A percentile compares a stretch with the other conserved stretches of the same genome.
Conservation (phyloP, 1,140 invertebrate species). For the Eueides isabella region DNA sequence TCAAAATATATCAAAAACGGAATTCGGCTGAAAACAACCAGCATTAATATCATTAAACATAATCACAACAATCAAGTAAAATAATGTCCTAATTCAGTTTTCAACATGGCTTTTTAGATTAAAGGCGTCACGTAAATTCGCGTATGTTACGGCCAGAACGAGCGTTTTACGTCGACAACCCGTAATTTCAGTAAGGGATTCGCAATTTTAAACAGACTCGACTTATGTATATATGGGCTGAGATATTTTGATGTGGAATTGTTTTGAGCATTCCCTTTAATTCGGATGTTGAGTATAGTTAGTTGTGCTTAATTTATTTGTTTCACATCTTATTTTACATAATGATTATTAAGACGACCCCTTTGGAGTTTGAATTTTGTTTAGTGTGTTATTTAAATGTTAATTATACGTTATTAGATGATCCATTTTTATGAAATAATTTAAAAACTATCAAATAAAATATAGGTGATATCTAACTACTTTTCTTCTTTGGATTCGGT, state of each 20-base stretch:
- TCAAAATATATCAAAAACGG: not conserved
- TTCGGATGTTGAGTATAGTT: not conserved
- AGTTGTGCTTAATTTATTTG: not conserved
- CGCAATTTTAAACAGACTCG: slow-evolving; percentile 18
- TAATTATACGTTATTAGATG: no score
- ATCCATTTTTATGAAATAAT: no score
- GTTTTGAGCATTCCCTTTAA: slow-evolving; percentile 2
- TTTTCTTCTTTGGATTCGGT: no score
- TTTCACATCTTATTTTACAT: not conserved
- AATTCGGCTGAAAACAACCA: not conserved
- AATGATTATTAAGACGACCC: not conserved
- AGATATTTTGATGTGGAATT: slow-evolving; percentile 8
- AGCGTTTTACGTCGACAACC: slow-evolving; percentile 17
- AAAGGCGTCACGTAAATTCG: slow-evolving; percentile 19
- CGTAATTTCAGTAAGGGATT: slow-evolving; percentile 24
- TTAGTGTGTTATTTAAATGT: no score
- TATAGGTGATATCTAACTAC: no score
- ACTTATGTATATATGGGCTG: slow-evolving; percentile 8
- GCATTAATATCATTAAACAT: slow-evolving; percentile 1
- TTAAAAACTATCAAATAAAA: no score
- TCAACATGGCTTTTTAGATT: slow-evolving; percentile 24
- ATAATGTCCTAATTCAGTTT: slow-evolving; percentile 11
- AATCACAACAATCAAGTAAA: slow-evolving; percentile 18
- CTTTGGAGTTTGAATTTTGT: not conserved
- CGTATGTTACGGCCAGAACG: slow-evolving; percentile 10